Evolutionary conservation across 2,888 invertebrate genomes (phyloP).

Genomic region (Steinernema carpocapsae): DNA sequence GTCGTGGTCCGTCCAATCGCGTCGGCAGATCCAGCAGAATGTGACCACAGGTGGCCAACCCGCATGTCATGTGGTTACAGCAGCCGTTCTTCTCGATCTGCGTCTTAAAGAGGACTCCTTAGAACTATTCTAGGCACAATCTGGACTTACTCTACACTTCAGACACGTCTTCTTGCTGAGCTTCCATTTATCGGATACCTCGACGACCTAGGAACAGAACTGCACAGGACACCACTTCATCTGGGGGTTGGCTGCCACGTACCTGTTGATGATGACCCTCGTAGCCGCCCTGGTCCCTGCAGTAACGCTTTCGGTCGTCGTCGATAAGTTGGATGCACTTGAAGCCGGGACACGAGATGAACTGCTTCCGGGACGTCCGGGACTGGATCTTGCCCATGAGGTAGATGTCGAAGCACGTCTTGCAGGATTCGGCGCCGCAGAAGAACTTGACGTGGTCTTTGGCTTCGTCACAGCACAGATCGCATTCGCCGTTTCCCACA

Average conservation of each 20-base stretch:
- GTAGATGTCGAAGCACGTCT: too few relatives aligned
- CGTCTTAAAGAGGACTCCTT: too few relatives aligned
- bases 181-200: slow-evolving; percentile 13
- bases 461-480: neutral
- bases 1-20: slow-evolving; percentile 29
- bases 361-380: neutral
- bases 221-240: slow-evolving; percentile 39
- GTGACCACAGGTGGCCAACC: slow-evolving; percentile 23
- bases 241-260: slow-evolving; percentile 1
- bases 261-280: slow-evolving; percentile 7
- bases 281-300: slow-evolving; percentile 1
- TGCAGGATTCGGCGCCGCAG: neutral
- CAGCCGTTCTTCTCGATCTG: slow-evolving; percentile 37
- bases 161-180: slow-evolving; percentile 34
- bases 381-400: neutral
- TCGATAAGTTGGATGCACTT: neutral
- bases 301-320: neutral
- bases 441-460: neutral
- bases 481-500: neutral
- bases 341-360: slow-evolving; percentile 10
- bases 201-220: slow-evolving; percentile 25
- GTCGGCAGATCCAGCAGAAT: slow-evolving; percentile 39
- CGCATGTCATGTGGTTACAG: slow-evolving; percentile 32
- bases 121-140: too few relatives aligned
- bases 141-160: slow-evolving; percentile 8